A percentile compares a stretch with the other conserved stretches of the same genome.
phyloP scores from a whole-genome alignment of 2,797 vertebrate genomes.

The Cuniculus paca region DNA sequence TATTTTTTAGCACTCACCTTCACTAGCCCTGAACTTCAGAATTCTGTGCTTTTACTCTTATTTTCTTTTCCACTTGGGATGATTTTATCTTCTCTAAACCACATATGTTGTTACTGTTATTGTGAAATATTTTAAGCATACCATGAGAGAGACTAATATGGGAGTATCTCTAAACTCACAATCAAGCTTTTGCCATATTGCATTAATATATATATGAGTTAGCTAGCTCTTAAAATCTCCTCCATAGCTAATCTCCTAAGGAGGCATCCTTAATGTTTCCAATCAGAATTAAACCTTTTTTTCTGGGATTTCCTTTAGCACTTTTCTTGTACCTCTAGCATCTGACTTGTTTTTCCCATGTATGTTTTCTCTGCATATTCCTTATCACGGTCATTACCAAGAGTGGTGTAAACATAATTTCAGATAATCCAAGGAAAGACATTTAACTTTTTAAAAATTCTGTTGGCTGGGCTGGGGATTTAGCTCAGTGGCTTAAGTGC shows the following conservation, averaged over 20 bases:
- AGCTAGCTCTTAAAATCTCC: neutral
- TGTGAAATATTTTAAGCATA: conserved; percentile 40
- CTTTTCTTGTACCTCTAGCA: conserved; percentile 16
- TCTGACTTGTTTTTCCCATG: neutral
- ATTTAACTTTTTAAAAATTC: neutral
- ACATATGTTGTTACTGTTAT: neutral
- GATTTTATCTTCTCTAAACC: conserved; percentile 33
- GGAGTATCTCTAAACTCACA: neutral
- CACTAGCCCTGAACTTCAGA: neutral
- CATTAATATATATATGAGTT: neutral
- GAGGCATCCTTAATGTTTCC: neutral
- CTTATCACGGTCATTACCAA: neutral
- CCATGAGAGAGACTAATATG: conserved; percentile 20
- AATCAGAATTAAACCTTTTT: neutral
- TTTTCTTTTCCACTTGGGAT: neutral
- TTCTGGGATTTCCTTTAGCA: neutral
- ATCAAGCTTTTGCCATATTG: conserved; percentile 38
- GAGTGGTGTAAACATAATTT: conserved; percentile 21
- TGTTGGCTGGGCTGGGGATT: no score
- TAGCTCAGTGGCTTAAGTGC: no score
- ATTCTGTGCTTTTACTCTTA: conserved; percentile 5
- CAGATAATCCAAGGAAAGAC: conserved; percentile 30
- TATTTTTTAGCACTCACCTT: neutral
- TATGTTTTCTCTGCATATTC: neutral
- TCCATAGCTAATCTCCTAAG: neutral